Conservation (phyloP, 2,888 invertebrate species). For the Gryllus longicercus region DNA sequence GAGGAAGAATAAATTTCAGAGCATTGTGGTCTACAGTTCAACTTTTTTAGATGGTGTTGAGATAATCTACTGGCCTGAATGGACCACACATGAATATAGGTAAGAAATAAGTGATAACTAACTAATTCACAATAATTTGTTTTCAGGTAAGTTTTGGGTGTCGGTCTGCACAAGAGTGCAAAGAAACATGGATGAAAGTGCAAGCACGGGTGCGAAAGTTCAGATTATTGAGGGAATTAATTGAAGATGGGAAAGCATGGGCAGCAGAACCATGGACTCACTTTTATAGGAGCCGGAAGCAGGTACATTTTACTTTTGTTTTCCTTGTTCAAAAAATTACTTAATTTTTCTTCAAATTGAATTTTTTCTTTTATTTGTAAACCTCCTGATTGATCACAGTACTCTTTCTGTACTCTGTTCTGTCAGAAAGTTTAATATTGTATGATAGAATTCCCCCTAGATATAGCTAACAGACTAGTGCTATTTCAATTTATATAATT, state of each 20-base stretch:
- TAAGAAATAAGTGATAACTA: too few relatives aligned
- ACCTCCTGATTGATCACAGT: background rate
- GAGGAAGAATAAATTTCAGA: too few relatives aligned
- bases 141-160: constrained; percentile 49
- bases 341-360: too few relatives aligned
- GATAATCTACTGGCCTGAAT: too few relatives aligned
- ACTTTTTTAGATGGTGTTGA: too few relatives aligned
- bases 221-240: constrained; percentile 50
- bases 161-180: constrained; percentile 51
- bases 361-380: too few relatives aligned
- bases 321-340: background rate
- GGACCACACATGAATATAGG: too few relatives aligned
- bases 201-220: constrained; percentile 50
- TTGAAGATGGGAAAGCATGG: constrained; percentile 51
- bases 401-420: background rate
- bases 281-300: constrained; percentile 45
- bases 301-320: constrained; percentile 34
- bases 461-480: too few relatives aligned
- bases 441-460: too few relatives aligned
- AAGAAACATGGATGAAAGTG: constrained; percentile 49
- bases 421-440: too few relatives aligned
- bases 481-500: too few relatives aligned
- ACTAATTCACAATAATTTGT: constrained; percentile 22
- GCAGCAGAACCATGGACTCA: constrained; percentile 49
- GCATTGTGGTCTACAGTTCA: too few relatives aligned